phyloP scores from a whole-genome alignment of 2,113 vertebrate genomes.

The Chaetorhynchus papuensis region DNA sequence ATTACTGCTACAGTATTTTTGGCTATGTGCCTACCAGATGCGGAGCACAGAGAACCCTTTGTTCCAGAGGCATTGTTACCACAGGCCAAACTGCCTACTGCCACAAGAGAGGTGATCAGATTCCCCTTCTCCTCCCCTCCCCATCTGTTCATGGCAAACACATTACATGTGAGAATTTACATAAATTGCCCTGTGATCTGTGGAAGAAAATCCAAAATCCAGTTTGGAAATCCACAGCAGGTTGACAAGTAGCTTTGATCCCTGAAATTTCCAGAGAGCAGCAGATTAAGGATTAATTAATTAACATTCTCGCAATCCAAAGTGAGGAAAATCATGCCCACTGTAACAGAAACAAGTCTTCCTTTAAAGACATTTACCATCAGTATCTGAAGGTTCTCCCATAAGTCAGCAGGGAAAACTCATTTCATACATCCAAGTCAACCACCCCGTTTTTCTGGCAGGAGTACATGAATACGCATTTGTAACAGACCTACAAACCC shows the following conservation, averaged over 20 bases:
- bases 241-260: constrained; percentile 50
- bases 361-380: not conserved
- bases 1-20: not conserved
- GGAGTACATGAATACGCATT: not conserved
- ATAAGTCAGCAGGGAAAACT: not conserved
- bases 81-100: constrained; percentile 49
- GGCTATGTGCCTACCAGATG: constrained; percentile 59
- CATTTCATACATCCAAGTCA: not conserved
- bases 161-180: constrained; percentile 46
- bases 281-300: constrained; percentile 58
- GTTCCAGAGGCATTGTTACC: constrained; percentile 59
- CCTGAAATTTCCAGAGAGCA: constrained; percentile 21
- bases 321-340: not conserved
- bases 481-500: not conserved
- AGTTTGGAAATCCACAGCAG: constrained; percentile 47
- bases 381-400: not conserved
- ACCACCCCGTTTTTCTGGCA: not conserved
- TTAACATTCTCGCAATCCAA: constrained; percentile 19
- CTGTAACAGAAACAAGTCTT: not conserved
- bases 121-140: constrained; percentile 61
- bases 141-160: constrained; percentile 59
- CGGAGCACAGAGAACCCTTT: constrained; percentile 61
- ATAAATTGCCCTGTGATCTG: constrained; percentile 61
- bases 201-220: constrained; percentile 62
- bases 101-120: constrained; percentile 60